A percentile compares a stretch with the other conserved stretches of the same genome.
phyloP scores from a whole-genome alignment of 2,113 vertebrate species.

The Synodontis membranacea region DNA sequence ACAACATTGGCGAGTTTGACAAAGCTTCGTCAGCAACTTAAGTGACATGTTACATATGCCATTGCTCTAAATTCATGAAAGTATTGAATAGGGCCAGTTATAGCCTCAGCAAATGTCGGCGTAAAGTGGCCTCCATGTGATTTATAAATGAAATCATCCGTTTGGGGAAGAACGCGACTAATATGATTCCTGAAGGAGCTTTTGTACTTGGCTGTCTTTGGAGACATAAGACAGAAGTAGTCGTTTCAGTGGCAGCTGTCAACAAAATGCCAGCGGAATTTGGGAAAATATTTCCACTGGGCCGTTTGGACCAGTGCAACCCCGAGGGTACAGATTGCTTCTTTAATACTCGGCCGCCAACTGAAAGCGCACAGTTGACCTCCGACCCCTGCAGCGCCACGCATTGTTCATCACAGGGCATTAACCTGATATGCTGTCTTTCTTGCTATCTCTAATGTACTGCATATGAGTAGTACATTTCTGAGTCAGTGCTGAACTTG shows the following conservation, averaged over 20 bases:
- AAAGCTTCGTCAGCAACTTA: constrained; percentile 27
- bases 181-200: constrained; percentile 13
- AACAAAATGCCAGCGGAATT: constrained; percentile 12
- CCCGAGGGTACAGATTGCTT: constrained; percentile 8
- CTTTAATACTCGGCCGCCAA: constrained; percentile 3
- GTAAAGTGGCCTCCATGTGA: constrained; percentile 22
- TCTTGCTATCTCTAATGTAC: neutral
- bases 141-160: constrained; percentile 35
- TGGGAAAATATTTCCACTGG: constrained; percentile 26
- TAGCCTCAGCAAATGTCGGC: constrained; percentile 25
- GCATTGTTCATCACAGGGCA: neutral
- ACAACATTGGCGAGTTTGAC: constrained; percentile 18
- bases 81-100: constrained; percentile 21
- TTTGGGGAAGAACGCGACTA: constrained; percentile 12
- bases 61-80: constrained; percentile 23
- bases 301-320: constrained; percentile 16
- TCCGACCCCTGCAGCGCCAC: constrained; percentile 14
- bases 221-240: constrained; percentile 25
- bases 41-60: constrained; percentile 34
- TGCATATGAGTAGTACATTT: neutral
- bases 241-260: constrained; percentile 22
- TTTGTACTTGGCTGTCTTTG: constrained; percentile 2
- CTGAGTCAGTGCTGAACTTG: neutral
- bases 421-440: neutral
- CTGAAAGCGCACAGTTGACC: neutral